Percentiles rank a stretch among this genome's conserved stretches.
Conservation (phyloP, 92 coral and sea anemone species). For the Montipora capitata region DNA sequence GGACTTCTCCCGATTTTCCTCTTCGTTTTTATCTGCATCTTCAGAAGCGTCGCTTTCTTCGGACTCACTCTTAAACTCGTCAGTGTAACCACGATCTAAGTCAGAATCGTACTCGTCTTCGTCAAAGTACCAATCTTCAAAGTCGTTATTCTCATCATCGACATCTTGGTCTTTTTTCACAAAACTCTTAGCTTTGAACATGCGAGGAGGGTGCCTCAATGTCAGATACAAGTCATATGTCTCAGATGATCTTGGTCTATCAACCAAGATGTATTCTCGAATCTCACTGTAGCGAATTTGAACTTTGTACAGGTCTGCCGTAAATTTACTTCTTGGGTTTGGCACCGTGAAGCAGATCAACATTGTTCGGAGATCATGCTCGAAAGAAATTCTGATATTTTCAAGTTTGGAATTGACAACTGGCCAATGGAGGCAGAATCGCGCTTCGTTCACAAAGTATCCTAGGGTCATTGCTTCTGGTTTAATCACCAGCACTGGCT, state of each 20-base stretch:
- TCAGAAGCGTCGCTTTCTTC: conserved; percentile 54
- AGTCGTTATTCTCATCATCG: conserved; percentile 59
- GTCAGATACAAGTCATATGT: conserved; percentile 43
- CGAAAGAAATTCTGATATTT: conserved; percentile 78
- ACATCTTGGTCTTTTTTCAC: conserved; percentile 54
- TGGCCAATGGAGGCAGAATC: conserved; percentile 89
- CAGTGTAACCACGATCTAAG: conserved; percentile 33
- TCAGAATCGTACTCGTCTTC: conserved; percentile 65
- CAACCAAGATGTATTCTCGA: conserved; percentile 79
- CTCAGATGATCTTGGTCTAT: conserved; percentile 39
- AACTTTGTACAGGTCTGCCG: conserved; percentile 41
- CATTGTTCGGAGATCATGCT: conserved; percentile 90
- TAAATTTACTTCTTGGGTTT: conserved; percentile 37
- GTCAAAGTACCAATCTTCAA: conserved; percentile 52
- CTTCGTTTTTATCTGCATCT: neutral
- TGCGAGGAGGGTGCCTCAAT: conserved; percentile 73
- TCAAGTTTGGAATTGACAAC: conserved; percentile 26
- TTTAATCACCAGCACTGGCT: conserved; percentile 82
- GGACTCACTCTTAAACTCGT: conserved; percentile 40
- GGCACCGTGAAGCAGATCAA: conserved; percentile 64
- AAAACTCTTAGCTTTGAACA: conserved; percentile 53
- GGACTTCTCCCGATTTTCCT: conserved; percentile 17
- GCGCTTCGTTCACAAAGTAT: conserved; percentile 80
- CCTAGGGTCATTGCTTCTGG: conserved; percentile 79
- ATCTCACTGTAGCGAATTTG: conserved; percentile 84